Base-by-base conservation (phyloP, 2,888 invertebrate genomes). In the Acholoe squamosa region DNA sequence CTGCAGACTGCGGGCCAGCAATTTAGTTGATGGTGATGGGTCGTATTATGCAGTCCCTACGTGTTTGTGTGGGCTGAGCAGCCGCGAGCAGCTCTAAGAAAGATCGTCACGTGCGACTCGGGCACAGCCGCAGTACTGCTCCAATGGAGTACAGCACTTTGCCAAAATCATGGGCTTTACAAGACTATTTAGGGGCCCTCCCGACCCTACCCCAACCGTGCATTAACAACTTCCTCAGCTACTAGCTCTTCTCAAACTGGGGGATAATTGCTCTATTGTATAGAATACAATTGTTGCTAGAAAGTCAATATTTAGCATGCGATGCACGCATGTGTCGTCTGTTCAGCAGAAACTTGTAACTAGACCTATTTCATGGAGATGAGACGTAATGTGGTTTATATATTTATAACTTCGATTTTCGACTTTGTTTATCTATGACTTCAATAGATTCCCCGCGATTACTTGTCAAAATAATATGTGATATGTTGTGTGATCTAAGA, bases 21-120 rank as follows among this genome's bases (percentile, higher is more conserved):
- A 84, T 84, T 84, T 84, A 52, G 51, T n/a, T 84, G 84, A 84
- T 84, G 51, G 84, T 84, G 84, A 84, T 84, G 84, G 54, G 84
- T 16, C 10, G 77, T 77, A 84, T 52, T 84, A 84, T 52, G 52
- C 12, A n/a, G 84, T 12, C 25, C 1, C 25, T 1, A 84, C 84
- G 84, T 84, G 52, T 28, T 84, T 54, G 54, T 28, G 52, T 14
- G 12, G 84, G 33, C 10, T 19, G 80, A 43, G 80, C n/a, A 31
- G n/a, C 33, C 16, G 12, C 43, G 80, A 80, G 80, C 33, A 19
- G 84, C 84, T 84, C 84, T 10, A 7, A 51, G 84, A 84, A 84
- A 54, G 54, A 51, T 25, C 14, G 84, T 84, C 84, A 84, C 84
- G 84, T n/a, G 12, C 84, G 10, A 7, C 1, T 7, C 52, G 10